Evolutionary conservation across 2,888 invertebrate genomes (phyloP).

Genomic region (Paralinhomoeus sp.): DNA sequence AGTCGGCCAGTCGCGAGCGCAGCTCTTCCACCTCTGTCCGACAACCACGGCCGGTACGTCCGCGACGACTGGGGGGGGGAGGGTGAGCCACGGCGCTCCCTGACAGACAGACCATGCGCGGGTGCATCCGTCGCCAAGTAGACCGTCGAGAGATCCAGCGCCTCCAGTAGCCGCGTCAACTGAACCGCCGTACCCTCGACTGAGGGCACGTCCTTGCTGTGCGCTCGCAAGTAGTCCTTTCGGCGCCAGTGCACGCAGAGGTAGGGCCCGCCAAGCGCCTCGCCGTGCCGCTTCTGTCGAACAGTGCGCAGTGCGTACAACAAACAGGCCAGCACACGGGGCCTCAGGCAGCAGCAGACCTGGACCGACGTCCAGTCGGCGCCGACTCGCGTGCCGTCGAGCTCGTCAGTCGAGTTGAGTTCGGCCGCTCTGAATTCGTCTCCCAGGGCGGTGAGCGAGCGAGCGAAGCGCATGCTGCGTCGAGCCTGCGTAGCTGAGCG

Average conservation of each 20-base stretch:
- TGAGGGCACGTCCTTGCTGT: constrained; percentile 50
- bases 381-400: constrained; percentile 38
- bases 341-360: constrained; percentile 5
- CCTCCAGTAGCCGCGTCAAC: constrained; percentile 38
- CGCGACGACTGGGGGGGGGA: too few species aligned
- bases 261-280: constrained; percentile 40
- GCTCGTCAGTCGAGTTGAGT: constrained; percentile 40
- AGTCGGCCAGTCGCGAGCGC: constrained; percentile 27
- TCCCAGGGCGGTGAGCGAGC: constrained; percentile 42
- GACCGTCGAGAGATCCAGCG: constrained; percentile 38
- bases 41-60: too few species aligned
- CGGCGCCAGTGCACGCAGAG: constrained; percentile 63
- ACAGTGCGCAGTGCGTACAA: too few species aligned
- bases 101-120: too few species aligned
- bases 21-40: constrained; percentile 32
- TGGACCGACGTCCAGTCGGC: constrained; percentile 41
- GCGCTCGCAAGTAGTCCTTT: constrained; percentile 56
- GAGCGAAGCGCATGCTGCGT: constrained; percentile 69
- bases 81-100: too few species aligned
- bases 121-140: constrained; percentile 65
- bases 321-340: too few species aligned
- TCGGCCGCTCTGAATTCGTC: constrained; percentile 39
- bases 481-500: constrained; percentile 27
- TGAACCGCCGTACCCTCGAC: constrained; percentile 52
- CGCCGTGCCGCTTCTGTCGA: constrained; percentile 9